Conservation (phyloP, 2,113 vertebrate genomes). For the Notothenia coriiceps region DNA sequence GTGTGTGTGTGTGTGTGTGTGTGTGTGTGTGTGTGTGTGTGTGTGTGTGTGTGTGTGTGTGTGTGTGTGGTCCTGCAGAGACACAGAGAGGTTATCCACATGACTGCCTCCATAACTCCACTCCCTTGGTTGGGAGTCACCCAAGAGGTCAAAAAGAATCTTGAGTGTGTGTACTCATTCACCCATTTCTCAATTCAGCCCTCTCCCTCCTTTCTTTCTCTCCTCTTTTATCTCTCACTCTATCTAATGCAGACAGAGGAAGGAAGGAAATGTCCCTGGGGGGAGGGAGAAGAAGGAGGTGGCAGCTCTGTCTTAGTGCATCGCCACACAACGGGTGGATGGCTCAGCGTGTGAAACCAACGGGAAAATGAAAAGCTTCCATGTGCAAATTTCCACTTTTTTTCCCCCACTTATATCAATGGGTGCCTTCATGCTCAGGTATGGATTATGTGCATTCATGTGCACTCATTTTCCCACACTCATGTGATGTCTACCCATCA, state of each 20-base stretch:
- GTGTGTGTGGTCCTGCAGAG: slow-evolving; percentile 56
- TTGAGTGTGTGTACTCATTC: slow-evolving; percentile 57
- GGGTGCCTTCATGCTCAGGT: background rate
- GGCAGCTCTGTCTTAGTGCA: slow-evolving; percentile 8
- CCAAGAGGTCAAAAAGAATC: slow-evolving; percentile 67
- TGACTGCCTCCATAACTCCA: slow-evolving; percentile 57
- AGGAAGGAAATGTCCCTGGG: slow-evolving; percentile 39
- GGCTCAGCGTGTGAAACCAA: background rate
- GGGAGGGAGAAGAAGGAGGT: background rate
- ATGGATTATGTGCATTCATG: background rate
- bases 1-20: slow-evolving; percentile 18
- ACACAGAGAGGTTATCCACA: slow-evolving; percentile 63
- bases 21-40: slow-evolving; percentile 32
- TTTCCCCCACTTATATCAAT: background rate
- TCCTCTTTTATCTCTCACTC: slow-evolving; percentile 23
- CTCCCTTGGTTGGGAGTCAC: slow-evolving; percentile 55
- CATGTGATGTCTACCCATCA: background rate
- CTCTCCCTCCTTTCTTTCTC: slow-evolving; percentile 13
- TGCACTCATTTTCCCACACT: background rate
- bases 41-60: slow-evolving; percentile 50
- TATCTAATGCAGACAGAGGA: slow-evolving; percentile 36
- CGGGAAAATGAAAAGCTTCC: background rate
- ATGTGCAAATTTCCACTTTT: background rate
- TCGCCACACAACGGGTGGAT: background rate
- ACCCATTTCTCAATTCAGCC: slow-evolving; percentile 52